These are phyloP conservation scores for Lasioglossum zephyrum DNA, from an alignment of 2,888 invertebrate genomes.

Conservation along the genomic window DNA sequence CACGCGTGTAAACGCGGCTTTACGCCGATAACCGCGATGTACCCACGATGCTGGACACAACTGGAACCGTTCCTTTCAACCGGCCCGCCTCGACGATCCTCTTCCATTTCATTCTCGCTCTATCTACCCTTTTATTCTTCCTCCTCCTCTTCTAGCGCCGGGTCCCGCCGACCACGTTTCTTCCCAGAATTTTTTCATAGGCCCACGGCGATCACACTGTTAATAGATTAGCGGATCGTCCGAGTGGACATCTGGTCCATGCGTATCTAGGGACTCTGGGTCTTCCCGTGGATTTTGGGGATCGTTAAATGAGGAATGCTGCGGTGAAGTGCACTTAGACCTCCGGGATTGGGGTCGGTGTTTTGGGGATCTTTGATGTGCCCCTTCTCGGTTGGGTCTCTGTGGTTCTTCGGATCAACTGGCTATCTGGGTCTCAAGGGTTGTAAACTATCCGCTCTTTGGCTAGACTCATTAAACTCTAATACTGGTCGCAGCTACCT, in stretches of 20 bases:
- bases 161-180: constrained; percentile 16
- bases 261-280: neutral
- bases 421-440: neutral
- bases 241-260: neutral
- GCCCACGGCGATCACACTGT: constrained; percentile 39
- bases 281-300: constrained; percentile 19
- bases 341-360: neutral
- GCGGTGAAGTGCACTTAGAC: neutral
- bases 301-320: constrained; percentile 21
- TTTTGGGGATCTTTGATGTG: neutral
- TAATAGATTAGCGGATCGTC: constrained; percentile 31
- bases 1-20: constrained; percentile 73
- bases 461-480: neutral
- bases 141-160: neutral
- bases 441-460: neutral
- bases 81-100: neutral
- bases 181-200: constrained; percentile 44
- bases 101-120: neutral
- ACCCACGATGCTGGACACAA: constrained; percentile 55
- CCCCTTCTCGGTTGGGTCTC: neutral
- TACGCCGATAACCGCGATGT: constrained; percentile 68
- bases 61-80: constrained; percentile 28
- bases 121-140: neutral
- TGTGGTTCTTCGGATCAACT: neutral
- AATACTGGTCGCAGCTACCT: neutral